These are phyloP conservation scores for Fukomys damarensis DNA, from an alignment of 2,113 vertebrate species.

Conservation along the genomic window DNA sequence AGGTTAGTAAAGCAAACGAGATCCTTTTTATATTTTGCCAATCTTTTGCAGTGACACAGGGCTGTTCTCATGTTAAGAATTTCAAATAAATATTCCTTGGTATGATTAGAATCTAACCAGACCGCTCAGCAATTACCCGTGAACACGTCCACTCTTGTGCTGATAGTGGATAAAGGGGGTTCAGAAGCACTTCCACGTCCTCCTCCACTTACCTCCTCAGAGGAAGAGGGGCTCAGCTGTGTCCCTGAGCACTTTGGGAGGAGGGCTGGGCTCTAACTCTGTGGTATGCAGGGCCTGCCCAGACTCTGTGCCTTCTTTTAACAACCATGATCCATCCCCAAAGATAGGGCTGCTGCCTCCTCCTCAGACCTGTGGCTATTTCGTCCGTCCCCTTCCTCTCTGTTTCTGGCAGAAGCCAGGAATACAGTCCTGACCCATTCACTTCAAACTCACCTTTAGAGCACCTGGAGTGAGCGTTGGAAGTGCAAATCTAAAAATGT, in stretches of 20 bases:
- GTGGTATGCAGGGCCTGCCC: neutral
- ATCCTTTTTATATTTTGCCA: constrained; percentile 86
- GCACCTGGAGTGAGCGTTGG: neutral
- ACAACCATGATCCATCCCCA: neutral
- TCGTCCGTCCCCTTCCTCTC: neutral
- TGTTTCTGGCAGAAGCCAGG: too few species aligned
- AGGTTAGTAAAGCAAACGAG: constrained; percentile 76
- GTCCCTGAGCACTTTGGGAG: neutral
- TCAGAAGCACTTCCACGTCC: neutral
- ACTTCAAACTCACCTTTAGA: neutral
- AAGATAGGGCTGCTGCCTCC: neutral
- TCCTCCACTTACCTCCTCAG: neutral
- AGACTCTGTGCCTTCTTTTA: neutral
- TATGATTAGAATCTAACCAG: constrained; percentile 83
- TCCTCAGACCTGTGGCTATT: neutral
- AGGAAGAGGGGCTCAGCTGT: neutral
- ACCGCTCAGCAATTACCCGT: constrained; percentile 65
- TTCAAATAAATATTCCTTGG: constrained; percentile 79
- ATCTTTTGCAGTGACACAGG: constrained; percentile 76
- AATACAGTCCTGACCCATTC: neutral
- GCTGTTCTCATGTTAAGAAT: constrained; percentile 82
- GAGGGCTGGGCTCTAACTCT: neutral
- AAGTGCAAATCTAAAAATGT: constrained; percentile 1
- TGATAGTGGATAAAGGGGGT: constrained; percentile 70
- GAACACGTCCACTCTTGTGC: constrained; percentile 62